Evolutionary conservation across 1,140 invertebrate genomes (phyloP).

Genomic region (Meloidogyne floridensis): DNA sequence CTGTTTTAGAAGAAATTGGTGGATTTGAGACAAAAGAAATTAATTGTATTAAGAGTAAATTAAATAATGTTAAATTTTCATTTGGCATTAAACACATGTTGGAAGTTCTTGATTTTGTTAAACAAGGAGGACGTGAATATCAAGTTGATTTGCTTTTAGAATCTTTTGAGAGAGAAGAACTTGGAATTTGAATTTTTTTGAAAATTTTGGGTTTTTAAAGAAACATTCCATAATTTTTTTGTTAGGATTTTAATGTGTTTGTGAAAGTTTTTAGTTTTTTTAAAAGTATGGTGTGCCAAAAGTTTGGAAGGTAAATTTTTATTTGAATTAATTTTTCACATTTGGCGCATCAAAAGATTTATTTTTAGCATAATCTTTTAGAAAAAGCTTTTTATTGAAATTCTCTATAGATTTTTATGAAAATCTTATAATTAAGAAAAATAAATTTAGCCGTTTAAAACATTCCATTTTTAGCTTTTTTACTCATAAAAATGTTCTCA

Average conservation of each 20-base stretch:
- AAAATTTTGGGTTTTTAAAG: background rate
- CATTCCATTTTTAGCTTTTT: background rate
- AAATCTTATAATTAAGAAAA: too few relatives aligned
- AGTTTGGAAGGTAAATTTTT: too few relatives aligned
- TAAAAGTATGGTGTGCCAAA: too few relatives aligned
- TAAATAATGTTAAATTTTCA: conserved; percentile 29
- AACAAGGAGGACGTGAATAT: conserved; percentile 43
- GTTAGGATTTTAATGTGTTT: too few relatives aligned
- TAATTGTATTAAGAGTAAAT: background rate
- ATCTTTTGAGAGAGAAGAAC: background rate
- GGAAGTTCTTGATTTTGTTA: conserved; percentile 51
- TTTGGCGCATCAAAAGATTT: too few relatives aligned
- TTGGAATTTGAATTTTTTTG: background rate
- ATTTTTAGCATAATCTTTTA: background rate
- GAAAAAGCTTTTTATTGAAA: too few relatives aligned
- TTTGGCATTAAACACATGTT: conserved; percentile 52
- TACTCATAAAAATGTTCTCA: too few relatives aligned
- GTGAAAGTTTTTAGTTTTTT: too few relatives aligned
- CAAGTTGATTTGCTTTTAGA: conserved; percentile 43
- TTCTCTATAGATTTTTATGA: too few relatives aligned
- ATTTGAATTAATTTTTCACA: too few relatives aligned
- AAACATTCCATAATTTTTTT: background rate
- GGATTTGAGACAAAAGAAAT: conserved; percentile 42
- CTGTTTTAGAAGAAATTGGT: conserved; percentile 47
- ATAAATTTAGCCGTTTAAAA: background rate